Conservation (phyloP, 1,140 invertebrate genomes). For the Diachasmimorpha longicaudata region DNA sequence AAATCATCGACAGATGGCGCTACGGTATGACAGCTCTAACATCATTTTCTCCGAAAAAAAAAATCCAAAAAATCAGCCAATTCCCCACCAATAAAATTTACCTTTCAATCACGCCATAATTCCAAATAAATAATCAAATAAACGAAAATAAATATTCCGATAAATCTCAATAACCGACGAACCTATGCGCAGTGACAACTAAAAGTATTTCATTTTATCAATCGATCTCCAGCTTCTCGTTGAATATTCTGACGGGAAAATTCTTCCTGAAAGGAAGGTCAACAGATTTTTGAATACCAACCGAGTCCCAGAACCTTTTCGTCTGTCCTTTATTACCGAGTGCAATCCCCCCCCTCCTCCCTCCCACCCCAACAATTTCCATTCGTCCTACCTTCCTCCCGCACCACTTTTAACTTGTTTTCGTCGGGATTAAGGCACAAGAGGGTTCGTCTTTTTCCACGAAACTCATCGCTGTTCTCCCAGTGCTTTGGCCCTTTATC, state of each 20-base stretch:
- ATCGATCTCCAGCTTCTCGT: background rate
- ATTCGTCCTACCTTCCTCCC: background rate
- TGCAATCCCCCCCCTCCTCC: background rate
- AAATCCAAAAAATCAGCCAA: too few relatives aligned
- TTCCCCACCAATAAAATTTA: too few relatives aligned
- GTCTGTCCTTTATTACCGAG: constrained; percentile 6
- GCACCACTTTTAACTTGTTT: background rate
- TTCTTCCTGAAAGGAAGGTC: constrained; percentile 16
- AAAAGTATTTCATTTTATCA: too few relatives aligned
- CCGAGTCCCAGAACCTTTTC: constrained; percentile 29
- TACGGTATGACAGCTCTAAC: too few relatives aligned
- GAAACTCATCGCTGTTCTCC: constrained; percentile 26
- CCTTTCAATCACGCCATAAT: too few relatives aligned
- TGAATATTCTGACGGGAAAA: background rate
- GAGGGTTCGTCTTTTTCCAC: constrained; percentile 25
- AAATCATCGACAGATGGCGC: too few relatives aligned
- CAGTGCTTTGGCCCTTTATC: constrained; percentile 11
- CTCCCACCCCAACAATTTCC: too few relatives aligned
- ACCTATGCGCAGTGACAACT: too few relatives aligned
- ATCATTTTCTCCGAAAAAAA: too few relatives aligned
- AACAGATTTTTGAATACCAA: constrained; percentile 27
- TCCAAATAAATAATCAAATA: too few relatives aligned
- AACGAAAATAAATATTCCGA: too few relatives aligned
- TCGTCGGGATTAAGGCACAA: constrained; percentile 25
- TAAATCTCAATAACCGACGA: too few relatives aligned